These are phyloP conservation scores for Moxostoma hubbsi DNA, from an alignment of 2,797 vertebrate species.

Conservation along the genomic window DNA sequence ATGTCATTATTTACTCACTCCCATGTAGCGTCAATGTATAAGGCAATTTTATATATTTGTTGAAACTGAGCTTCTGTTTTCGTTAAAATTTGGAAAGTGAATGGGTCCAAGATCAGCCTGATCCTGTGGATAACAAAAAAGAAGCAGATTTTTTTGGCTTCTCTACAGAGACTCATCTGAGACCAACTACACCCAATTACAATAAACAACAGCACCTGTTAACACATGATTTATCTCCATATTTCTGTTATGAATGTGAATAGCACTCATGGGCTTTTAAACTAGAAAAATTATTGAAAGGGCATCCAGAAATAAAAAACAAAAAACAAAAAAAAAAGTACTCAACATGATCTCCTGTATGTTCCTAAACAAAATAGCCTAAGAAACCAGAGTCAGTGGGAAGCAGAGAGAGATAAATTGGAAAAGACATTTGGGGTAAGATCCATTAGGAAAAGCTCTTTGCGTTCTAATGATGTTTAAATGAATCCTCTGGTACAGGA, in stretches of 20 bases:
- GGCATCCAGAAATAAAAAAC: not conserved
- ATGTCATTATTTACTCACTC: too few species aligned
- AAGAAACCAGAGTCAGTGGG: conserved; percentile 17
- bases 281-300: conserved; percentile 1
- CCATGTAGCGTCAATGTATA: too few species aligned
- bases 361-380: conserved; percentile 23
- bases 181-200: not conserved
- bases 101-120: not conserved
- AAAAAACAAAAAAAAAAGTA: not conserved
- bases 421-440: conserved; percentile 21
- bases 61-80: too few species aligned
- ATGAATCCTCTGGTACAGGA: conserved; percentile 10
- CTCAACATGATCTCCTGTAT: conserved; percentile 6
- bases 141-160: not conserved
- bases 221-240: conserved; percentile 8
- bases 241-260: not conserved
- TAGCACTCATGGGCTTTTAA: conserved; percentile 7
- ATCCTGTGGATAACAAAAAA: not conserved
- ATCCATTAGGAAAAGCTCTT: conserved; percentile 40
- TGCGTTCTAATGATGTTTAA: conserved; percentile 28
- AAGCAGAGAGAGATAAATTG: conserved; percentile 11
- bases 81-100: too few species aligned
- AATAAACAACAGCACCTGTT: conserved; percentile 9
- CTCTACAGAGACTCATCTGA: not conserved
- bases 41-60: too few species aligned